Percentiles rank a stretch among this genome's conserved stretches.
Conservation (phyloP, 2,113 vertebrate species). For the Ameiurus melas region DNA sequence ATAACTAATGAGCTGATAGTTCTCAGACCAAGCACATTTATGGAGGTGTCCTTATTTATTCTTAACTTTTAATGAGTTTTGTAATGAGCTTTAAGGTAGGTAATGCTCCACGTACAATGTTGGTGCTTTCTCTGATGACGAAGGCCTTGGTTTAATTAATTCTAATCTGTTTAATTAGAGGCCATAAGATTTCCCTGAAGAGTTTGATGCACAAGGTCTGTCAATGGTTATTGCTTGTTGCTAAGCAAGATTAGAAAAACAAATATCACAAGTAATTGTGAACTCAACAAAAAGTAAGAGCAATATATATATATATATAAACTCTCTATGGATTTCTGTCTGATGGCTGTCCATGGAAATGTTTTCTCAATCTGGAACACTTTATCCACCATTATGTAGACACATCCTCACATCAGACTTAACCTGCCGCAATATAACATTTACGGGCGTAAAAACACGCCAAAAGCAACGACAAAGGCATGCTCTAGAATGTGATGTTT, state of each 20-base stretch:
- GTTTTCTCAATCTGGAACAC: slow-evolving; percentile 37
- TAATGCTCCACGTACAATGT: slow-evolving; percentile 38
- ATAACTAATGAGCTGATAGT: slow-evolving; percentile 25
- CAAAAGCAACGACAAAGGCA: slow-evolving; percentile 23
- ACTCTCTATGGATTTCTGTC: slow-evolving; percentile 4
- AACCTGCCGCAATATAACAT: slow-evolving; percentile 18
- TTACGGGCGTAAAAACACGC: slow-evolving; percentile 36
- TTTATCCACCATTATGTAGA: slow-evolving; percentile 27
- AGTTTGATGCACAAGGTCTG: slow-evolving; percentile 64
- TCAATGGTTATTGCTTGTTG: slow-evolving; percentile 68
- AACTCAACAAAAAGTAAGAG: slow-evolving; percentile 24
- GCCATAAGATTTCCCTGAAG: slow-evolving; percentile 70
- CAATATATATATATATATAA: neutral
- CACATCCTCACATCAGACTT: slow-evolving; percentile 9
- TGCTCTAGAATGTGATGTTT: slow-evolving; percentile 38
- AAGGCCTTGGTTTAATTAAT: slow-evolving; percentile 70
- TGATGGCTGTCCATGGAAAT: slow-evolving; percentile 21
- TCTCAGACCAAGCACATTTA: slow-evolving; percentile 27
- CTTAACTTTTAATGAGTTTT: slow-evolving; percentile 70
- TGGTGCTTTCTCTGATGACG: slow-evolving; percentile 40
- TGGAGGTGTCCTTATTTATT: slow-evolving; percentile 60
- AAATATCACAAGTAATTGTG: neutral
- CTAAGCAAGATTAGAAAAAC: slow-evolving; percentile 61
- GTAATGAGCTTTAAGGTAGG: slow-evolving; percentile 64
- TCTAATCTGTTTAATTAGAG: slow-evolving; percentile 75